Evolutionary conservation across 2,888 invertebrate genomes (phyloP).

Genomic region (Meta bourneti): DNA sequence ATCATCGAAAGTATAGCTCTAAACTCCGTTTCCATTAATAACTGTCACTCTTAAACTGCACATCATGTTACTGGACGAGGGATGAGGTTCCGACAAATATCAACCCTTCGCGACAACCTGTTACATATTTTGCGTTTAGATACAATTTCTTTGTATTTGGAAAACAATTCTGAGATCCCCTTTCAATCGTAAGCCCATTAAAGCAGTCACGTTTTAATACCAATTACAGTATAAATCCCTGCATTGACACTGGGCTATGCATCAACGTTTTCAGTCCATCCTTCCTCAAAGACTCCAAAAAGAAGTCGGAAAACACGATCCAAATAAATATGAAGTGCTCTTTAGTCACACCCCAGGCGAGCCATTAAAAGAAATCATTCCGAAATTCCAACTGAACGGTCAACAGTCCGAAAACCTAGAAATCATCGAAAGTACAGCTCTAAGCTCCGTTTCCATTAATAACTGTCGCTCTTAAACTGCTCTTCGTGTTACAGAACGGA

Average conservation of each 20-base stretch:
- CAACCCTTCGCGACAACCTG: too few species aligned
- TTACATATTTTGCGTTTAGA: too few species aligned
- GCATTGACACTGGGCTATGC: too few species aligned
- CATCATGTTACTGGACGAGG: conserved; percentile 62
- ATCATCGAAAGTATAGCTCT: conserved; percentile 60
- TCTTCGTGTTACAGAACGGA: conserved; percentile 67
- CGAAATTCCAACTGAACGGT: conserved; percentile 65
- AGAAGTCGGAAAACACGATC: conserved; percentile 13
- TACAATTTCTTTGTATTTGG: too few species aligned
- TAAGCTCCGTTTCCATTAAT: conserved; percentile 73
- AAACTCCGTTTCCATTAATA: conserved; percentile 71
- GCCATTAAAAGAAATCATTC: conserved; percentile 68
- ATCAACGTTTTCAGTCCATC: not conserved
- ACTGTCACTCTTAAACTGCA: conserved; percentile 69
- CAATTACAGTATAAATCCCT: too few species aligned
- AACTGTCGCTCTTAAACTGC: conserved; percentile 73
- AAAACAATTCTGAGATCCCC: too few species aligned
- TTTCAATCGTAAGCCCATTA: too few species aligned
- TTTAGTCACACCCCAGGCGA: conserved; percentile 67
- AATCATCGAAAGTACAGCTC: conserved; percentile 66
- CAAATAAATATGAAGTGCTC: conserved; percentile 53
- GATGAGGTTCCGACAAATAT: not conserved
- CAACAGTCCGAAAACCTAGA: conserved; percentile 61
- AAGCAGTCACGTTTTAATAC: too few species aligned
- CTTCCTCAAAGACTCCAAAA: conserved; percentile 42